These are phyloP conservation scores for Trachymyrmex cornetzi DNA, from an alignment of 1,140 invertebrate species.

Conservation along the genomic window DNA sequence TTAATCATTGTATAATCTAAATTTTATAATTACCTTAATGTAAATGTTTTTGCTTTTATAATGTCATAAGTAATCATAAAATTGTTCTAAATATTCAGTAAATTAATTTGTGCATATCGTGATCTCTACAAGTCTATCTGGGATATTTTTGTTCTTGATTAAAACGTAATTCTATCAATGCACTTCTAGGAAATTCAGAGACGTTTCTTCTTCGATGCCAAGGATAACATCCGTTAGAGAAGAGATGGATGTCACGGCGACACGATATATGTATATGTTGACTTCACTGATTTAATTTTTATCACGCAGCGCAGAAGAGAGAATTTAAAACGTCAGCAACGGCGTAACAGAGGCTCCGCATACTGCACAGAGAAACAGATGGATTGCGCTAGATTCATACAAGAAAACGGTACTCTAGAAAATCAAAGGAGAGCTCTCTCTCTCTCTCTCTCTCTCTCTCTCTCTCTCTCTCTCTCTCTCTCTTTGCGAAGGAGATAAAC, in stretches of 20 bases:
- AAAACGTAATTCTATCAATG: neutral
- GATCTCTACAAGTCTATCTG: too few species aligned
- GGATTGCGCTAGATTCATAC: constrained; percentile 68
- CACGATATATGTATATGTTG: neutral
- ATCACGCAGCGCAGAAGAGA: constrained; percentile 21
- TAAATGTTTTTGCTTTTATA: too few species aligned
- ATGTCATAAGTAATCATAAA: too few species aligned
- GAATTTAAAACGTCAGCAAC: constrained; percentile 42
- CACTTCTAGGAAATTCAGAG: neutral
- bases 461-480: constrained; percentile 22
- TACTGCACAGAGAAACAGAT: constrained; percentile 37
- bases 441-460: constrained; percentile 33
- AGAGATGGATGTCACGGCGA: constrained; percentile 6
- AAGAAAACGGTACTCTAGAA: constrained; percentile 77
- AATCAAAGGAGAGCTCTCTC: constrained; percentile 69
- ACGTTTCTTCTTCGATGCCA: neutral
- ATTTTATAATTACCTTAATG: too few species aligned
- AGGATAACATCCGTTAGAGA: constrained; percentile 1
- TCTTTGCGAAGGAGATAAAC: constrained; percentile 18
- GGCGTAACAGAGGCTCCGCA: neutral
- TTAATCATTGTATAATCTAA: too few species aligned
- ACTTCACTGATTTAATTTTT: constrained; percentile 39
- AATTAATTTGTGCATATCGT: too few species aligned
- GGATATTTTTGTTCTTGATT: neutral
- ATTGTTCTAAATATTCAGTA: too few species aligned